Evolutionary conservation across 2,113 vertebrate genomes (phyloP), one percentile per base, ranked within the genome.

Genomic region (Oostethus manadensis): DNA sequence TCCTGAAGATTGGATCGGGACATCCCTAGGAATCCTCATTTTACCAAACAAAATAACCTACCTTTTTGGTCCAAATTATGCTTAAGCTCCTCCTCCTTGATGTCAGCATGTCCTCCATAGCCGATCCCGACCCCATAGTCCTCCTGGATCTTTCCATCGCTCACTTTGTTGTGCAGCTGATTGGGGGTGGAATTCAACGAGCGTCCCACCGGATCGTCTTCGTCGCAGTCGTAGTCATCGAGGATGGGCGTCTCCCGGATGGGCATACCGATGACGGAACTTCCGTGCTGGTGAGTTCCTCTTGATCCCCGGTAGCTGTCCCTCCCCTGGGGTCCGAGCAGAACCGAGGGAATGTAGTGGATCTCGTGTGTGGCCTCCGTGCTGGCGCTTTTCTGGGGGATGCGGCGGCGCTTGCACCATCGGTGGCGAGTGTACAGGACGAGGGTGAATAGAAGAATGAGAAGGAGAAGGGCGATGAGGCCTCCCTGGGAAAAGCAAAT

Each of bases 361-460:
- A 99, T 98, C 88, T 99, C 96, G 0, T 98, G 96, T 0, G 95
- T 98, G 77, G 96, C 97, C 84, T 99, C 96, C 0, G 96, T 97
- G 80, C 96, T 99, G 20, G 97, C 97, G 0, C 97, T 99, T 84
- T 99, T 99, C 88, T 98, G 96, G 0, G 95, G 97, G 48, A 95
- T 89, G 4, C 93, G 90, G 22, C 95, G 91, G 0, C 95, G 92
- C 66, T 94, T 95, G 85, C 94, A 93, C 95, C 95, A 98, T 23
- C 93, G 94, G 5, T 96, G 89, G 50, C 97, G 97, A 3, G 95
- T 96, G 0, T 95, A 96, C 29, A 99, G 84, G 4, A 94, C 96
- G 58, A 98, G 92, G 0, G 93, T 95, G 90, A 98, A 97, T 54
- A 98, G 92, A 51, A 99, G 84, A 62, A 98, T 91, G 16, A 99